Conservation (phyloP, 2,113 vertebrate species). For the Orthonyx spaldingii region DNA sequence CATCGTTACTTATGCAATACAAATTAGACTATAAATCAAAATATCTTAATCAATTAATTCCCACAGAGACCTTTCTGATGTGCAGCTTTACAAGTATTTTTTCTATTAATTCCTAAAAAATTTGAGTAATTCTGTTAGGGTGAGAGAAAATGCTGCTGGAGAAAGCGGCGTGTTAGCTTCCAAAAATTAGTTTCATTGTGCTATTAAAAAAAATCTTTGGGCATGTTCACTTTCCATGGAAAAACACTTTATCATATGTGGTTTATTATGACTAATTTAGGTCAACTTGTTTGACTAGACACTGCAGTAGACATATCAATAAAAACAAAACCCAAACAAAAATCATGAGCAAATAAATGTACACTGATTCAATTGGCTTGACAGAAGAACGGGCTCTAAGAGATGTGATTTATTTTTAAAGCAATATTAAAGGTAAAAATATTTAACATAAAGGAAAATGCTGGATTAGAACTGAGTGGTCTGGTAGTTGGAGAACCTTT, state of each 20-base stretch:
- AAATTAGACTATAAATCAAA: background rate
- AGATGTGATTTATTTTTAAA: background rate
- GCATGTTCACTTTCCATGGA: fast-evolving
- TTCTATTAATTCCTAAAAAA: background rate
- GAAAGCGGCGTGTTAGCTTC: background rate
- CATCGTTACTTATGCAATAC: background rate
- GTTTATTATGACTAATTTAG: background rate
- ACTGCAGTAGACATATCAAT: background rate
- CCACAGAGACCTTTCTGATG: background rate
- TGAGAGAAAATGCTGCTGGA: background rate
- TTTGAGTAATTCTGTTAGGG: background rate
- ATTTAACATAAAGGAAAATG: background rate
- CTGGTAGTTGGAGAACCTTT: background rate
- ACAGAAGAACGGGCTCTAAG: background rate
- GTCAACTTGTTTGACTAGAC: background rate
- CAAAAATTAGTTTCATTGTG: background rate
- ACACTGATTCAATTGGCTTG: background rate
- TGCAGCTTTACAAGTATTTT: background rate
- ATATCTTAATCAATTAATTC: background rate
- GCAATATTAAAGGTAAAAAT: background rate
- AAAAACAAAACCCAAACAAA: background rate
- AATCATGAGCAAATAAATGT: background rate
- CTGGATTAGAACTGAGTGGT: background rate
- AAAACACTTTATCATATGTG: background rate
- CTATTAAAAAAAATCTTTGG: background rate